phyloP scores from a whole-genome alignment of 2,113 vertebrate species.

The Stictonetta naevosa region DNA sequence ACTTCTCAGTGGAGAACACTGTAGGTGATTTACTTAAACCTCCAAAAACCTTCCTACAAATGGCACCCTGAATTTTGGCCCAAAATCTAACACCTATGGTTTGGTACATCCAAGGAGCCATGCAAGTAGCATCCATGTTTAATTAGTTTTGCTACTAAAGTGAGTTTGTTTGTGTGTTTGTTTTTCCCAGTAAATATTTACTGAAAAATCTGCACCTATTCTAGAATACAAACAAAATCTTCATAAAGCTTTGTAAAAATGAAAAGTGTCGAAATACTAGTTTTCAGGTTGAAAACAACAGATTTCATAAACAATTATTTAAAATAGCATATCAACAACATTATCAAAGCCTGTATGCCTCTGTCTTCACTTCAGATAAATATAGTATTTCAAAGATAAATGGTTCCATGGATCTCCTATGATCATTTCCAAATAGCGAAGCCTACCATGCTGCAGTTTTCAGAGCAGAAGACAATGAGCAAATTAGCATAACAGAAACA shows the following conservation, averaged over 20 bases:
- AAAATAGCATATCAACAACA: not conserved
- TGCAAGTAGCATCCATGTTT: not conserved
- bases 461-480: not conserved
- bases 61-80: not conserved
- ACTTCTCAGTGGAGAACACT: not conserved
- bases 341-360: not conserved
- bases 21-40: not conserved
- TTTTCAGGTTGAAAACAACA: not conserved
- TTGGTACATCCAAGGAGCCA: not conserved
- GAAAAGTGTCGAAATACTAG: not conserved
- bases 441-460: not conserved
- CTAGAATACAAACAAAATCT: not conserved
- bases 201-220: not conserved
- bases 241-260: not conserved
- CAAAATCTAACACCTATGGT: not conserved
- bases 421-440: not conserved
- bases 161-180: not conserved
- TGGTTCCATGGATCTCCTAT: not conserved
- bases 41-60: not conserved
- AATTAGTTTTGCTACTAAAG: not conserved
- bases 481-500: not conserved
- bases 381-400: not conserved
- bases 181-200: not conserved
- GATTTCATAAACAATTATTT: not conserved
- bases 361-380: not conserved